Evolutionary conservation across 1,140 invertebrate species (phyloP), one percentile per base, ranked within the genome.

Genomic region (Neodiprion virginianus): DNA sequence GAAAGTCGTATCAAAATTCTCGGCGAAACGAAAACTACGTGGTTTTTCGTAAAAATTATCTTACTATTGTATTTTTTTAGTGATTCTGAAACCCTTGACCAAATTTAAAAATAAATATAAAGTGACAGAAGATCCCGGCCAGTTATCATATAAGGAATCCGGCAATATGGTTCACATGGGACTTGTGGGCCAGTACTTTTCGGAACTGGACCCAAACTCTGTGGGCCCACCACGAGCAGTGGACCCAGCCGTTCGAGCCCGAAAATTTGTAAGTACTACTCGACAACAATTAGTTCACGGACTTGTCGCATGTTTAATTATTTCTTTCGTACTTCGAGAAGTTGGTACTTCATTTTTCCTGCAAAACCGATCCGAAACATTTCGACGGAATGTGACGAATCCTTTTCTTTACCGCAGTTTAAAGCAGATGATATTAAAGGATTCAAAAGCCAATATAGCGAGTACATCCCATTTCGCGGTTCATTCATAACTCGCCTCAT

Each of bases 261-360:
- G 79, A n/a, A 82, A 82, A 74, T 75, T 82, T 61, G 82, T 83
- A 79, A 83, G 82, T 83, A 83, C 23, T 40, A 11, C 11, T 11
- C 23, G 17, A n/a, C 61, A 9, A 69, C 69, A 76, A n/a, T 69
- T 40, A 5, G 28, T 5, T 40, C 28, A 40, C 5, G 5, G 28
- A 40, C 5, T 40, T 40, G 28, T 40, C 28, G 5, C 1, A 40
- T 40, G 5, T 40, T 5, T 40, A 5, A 40, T 1, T 40, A 3
- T 40, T 66, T 66, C 1, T 21, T 1, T 66, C 21, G 61, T 21
- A 21, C 14, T 66, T 66, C 7, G 21, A n/a, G 14, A n/a, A 3
- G 4, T n/a, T 66, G 21, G 14, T 66, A 66, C 61, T 21, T n/a
- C 3, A 66, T 21, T 40, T 40, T 40, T 40, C 28, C 28, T 40